Percentiles rank a stretch among this genome's conserved stretches.
Evolutionary conservation across 2,888 invertebrate species (phyloP).

Genomic region (Thymelicus sylvestris): DNA sequence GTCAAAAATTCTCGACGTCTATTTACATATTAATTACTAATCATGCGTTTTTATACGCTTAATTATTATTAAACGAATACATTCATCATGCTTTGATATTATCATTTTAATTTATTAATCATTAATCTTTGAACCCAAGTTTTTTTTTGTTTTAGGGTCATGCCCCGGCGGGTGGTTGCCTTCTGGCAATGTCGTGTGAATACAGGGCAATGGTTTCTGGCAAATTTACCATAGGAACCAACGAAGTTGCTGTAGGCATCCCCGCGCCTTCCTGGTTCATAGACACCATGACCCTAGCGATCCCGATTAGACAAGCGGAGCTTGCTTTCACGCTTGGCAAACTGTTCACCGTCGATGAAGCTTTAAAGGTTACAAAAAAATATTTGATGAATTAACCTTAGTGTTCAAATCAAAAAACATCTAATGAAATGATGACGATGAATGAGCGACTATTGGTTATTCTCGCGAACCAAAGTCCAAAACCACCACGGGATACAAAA

Average conservation of each 20-base stretch:
- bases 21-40: too few relatives aligned
- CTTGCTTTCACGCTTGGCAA: constrained; percentile 89
- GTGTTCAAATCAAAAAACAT: too few relatives aligned
- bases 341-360: constrained; percentile 91
- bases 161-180: constrained; percentile 93
- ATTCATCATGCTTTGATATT: too few relatives aligned
- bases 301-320: constrained; percentile 89
- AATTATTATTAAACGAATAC: not conserved
- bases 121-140: too few relatives aligned
- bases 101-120: too few relatives aligned
- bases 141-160: constrained; percentile 86
- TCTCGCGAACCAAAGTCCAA: too few relatives aligned
- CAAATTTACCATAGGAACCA: constrained; percentile 92
- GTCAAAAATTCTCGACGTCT: too few relatives aligned
- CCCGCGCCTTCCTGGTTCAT: constrained; percentile 91
- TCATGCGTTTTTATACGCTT: too few relatives aligned
- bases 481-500: too few relatives aligned
- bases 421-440: too few relatives aligned
- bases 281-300: constrained; percentile 85
- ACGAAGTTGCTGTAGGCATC: constrained; percentile 94
- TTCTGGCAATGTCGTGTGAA: constrained; percentile 91
- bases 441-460: too few relatives aligned
- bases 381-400: too few relatives aligned
- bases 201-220: constrained; percentile 92
- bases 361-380: constrained; percentile 76